phyloP scores from a whole-genome alignment of 1,140 invertebrate genomes.

The Aphaenogaster rudis region DNA sequence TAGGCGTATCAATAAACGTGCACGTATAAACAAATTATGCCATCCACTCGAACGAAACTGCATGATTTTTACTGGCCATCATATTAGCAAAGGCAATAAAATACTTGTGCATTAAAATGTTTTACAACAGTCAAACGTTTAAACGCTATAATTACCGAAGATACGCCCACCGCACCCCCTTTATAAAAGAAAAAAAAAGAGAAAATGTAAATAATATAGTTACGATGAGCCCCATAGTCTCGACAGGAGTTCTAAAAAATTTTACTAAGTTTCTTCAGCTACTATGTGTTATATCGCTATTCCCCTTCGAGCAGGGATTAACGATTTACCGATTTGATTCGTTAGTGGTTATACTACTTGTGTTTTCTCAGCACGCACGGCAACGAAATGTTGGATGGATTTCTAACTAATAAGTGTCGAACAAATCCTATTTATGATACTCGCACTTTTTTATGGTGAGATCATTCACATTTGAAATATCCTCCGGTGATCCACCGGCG shows the following conservation, averaged over 20 bases:
- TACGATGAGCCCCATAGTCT: slow-evolving; percentile 82
- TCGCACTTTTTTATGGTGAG: slow-evolving; percentile 55
- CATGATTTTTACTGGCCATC: slow-evolving; percentile 70
- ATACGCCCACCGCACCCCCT: slow-evolving; percentile 68
- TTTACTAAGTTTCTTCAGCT: slow-evolving; percentile 82
- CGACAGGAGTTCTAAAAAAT: slow-evolving; percentile 85
- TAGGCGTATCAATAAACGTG: slow-evolving; percentile 56
- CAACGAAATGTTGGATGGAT: slow-evolving; percentile 75
- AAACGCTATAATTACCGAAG: slow-evolving; percentile 64
- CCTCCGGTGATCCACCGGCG: slow-evolving; percentile 8
- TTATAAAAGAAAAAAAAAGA: slow-evolving; percentile 61
- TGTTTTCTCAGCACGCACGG: slow-evolving; percentile 71
- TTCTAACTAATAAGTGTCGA: slow-evolving; percentile 66
- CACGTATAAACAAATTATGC: slow-evolving; percentile 47
- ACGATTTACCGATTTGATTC: slow-evolving; percentile 81
- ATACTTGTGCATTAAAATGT: slow-evolving; percentile 68
- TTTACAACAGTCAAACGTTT: slow-evolving; percentile 33
- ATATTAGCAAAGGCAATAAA: slow-evolving; percentile 63
- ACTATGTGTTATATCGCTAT: slow-evolving; percentile 79
- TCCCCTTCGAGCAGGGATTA: slow-evolving; percentile 72
- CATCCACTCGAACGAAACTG: slow-evolving; percentile 58
- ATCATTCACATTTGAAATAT: slow-evolving; percentile 62
- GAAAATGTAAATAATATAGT: slow-evolving; percentile 80
- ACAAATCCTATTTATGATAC: slow-evolving; percentile 70
- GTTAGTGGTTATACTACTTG: slow-evolving; percentile 76